A percentile compares a stretch with the other conserved stretches of the same genome.
phyloP scores from a whole-genome alignment of 2,888 invertebrate species.

The Ectemnius continuus region DNA sequence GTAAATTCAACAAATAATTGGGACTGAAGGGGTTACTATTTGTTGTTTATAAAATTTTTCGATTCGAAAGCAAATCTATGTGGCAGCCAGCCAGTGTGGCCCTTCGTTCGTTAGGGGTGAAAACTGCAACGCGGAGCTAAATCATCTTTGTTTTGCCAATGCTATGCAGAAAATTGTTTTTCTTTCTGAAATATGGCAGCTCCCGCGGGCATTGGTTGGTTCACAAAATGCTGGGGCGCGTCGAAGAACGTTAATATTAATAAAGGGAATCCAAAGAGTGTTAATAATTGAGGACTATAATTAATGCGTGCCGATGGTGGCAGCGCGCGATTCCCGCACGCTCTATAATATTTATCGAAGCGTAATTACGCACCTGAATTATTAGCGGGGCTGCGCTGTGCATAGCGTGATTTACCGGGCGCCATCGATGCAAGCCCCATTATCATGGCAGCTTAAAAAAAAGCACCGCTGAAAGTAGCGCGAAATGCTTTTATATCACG shows the following conservation, averaged over 20 bases:
- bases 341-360: slow-evolving; percentile 20
- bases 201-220: no score
- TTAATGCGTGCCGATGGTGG: slow-evolving; percentile 8
- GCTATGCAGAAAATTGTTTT: no score
- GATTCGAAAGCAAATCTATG: no score
- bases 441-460: slow-evolving; percentile 4
- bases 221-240: not conserved
- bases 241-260: not conserved
- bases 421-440: slow-evolving; percentile 14
- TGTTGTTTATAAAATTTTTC: no score
- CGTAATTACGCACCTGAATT: slow-evolving; percentile 11
- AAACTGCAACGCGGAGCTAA: no score
- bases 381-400: not conserved
- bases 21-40: no score
- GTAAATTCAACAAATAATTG: no score
- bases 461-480: not conserved
- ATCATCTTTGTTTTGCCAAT: no score
- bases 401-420: slow-evolving; percentile 6
- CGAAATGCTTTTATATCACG: not conserved
- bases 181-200: no score
- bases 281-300: slow-evolving; percentile 16
- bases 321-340: not conserved
- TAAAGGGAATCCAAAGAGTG: slow-evolving; percentile 13
- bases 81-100: no score
- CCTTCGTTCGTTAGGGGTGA: no score